Percentiles rank a stretch among this genome's conserved stretches.
Evolutionary conservation across 2,888 invertebrate genomes (phyloP).

Genomic region (Hirtodrosophila cameraria): DNA sequence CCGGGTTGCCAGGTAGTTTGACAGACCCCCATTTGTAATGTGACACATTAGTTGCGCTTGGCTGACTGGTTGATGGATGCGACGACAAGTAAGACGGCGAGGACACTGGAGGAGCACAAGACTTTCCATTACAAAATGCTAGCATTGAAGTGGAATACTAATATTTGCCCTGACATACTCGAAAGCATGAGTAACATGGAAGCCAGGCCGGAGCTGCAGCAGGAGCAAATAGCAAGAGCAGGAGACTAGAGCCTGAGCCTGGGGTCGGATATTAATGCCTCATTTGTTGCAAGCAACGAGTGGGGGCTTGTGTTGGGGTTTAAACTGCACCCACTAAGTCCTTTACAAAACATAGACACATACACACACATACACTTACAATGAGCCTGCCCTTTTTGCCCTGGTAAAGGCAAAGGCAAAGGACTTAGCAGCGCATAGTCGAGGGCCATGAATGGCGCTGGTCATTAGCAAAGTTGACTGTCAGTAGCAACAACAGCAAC

Average conservation of each 20-base stretch:
- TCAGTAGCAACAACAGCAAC: conserved; percentile 41
- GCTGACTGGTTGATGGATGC: conserved; percentile 66
- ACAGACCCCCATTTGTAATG: conserved; percentile 68
- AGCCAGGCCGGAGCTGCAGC: conserved; percentile 41
- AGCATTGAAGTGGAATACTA: conserved; percentile 77
- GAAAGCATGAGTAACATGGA: conserved; percentile 53
- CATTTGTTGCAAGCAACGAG: conserved; percentile 66
- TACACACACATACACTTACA: background rate
- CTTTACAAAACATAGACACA: conserved; percentile 45
- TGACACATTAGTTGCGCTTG: conserved; percentile 74
- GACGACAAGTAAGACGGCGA: conserved; percentile 16
- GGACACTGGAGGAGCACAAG: conserved; percentile 41
- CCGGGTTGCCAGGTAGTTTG: conserved; percentile 31
- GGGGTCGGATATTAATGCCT: conserved; percentile 79
- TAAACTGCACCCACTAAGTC: conserved; percentile 56
- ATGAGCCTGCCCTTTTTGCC: conserved; percentile 30
- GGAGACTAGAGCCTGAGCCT: conserved; percentile 24
- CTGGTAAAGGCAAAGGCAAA: conserved; percentile 32
- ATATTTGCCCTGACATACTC: conserved; percentile 74
- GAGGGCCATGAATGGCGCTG: conserved; percentile 60
- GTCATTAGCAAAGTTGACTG: conserved; percentile 73
- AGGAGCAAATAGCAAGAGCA: no score
- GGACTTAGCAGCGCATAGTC: conserved; percentile 56
- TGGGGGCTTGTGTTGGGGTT: conserved; percentile 23
- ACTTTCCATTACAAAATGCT: conserved; percentile 79